Percentiles rank a stretch among this genome's conserved stretches.
Conservation (phyloP, 1,140 invertebrate species). For the Dendrolimus kikuchii region DNA sequence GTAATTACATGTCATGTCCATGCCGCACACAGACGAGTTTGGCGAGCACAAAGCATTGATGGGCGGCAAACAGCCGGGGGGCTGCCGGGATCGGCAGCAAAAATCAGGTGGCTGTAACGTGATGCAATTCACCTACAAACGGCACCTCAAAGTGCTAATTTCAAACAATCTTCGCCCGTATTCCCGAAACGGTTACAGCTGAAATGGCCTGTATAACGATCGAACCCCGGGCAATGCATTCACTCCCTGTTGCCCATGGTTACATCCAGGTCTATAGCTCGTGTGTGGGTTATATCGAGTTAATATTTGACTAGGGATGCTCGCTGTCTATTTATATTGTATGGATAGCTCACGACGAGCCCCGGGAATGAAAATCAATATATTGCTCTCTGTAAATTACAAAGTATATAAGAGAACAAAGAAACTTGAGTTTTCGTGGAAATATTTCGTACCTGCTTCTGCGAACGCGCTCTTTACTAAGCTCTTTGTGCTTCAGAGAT, state of each 20-base stretch:
- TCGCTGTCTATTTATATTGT: conserved; percentile 19
- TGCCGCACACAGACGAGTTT: conserved; percentile 33
- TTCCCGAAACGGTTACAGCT: conserved; percentile 8
- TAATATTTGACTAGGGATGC: conserved; percentile 33
- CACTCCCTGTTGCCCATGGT: conserved; percentile 27
- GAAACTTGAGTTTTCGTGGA: too few relatives aligned
- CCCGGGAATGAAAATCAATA: conserved; percentile 18
- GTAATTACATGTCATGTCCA: conserved; percentile 48
- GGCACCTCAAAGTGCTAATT: conserved; percentile 4
- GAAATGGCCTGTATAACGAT: conserved; percentile 12
- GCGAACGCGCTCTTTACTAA: too few relatives aligned
- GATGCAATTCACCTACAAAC: conserved; percentile 28
- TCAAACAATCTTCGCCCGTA: conserved; percentile 18
- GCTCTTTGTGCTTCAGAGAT: too few relatives aligned
- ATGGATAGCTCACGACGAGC: conserved; percentile 11
- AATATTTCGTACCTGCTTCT: too few relatives aligned
- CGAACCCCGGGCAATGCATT: conserved; percentile 17
- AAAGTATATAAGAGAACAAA: too few relatives aligned
- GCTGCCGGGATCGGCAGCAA: conserved; percentile 14
- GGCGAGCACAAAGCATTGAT: conserved; percentile 42
- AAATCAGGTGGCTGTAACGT: conserved; percentile 20
- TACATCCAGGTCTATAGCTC: conserved; percentile 19
- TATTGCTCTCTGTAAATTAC: conserved; percentile 1
- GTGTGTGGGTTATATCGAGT: conserved; percentile 27
- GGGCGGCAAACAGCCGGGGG: conserved; percentile 30